A percentile compares a stretch with the other conserved stretches of the same genome.
These are phyloP conservation scores for Pheucticus melanocephalus DNA, from an alignment of 2,113 vertebrate genomes.

Conservation along the genomic window DNA sequence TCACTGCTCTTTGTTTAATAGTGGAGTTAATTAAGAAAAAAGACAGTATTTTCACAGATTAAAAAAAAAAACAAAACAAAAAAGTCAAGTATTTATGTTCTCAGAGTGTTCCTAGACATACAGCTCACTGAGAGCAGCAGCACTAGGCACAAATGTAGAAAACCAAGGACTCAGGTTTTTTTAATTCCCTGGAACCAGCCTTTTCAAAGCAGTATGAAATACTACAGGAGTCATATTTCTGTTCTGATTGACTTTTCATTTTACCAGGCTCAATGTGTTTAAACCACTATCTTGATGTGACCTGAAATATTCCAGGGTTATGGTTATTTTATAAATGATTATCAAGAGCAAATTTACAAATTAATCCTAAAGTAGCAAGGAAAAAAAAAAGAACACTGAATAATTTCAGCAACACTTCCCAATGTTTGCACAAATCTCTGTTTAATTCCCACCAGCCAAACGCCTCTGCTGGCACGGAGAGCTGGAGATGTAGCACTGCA, in stretches of 20 bases:
- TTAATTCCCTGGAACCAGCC: not conserved
- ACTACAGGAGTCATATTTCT: not conserved
- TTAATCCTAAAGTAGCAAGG: constrained; percentile 39
- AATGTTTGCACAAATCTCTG: constrained; percentile 47
- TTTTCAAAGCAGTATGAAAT: not conserved
- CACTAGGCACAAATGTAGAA: not conserved
- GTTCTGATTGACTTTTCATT: constrained; percentile 29
- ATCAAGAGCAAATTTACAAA: constrained; percentile 56
- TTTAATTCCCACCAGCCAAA: constrained; percentile 30
- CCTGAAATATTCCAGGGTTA: constrained; percentile 2
- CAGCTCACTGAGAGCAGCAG: not conserved
- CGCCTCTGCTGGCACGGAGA: not conserved
- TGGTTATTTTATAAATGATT: constrained; percentile 36
- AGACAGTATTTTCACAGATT: not conserved
- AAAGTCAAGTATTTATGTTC: not conserved
- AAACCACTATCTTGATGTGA: not conserved
- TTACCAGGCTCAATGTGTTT: not conserved
- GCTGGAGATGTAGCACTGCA: not conserved
- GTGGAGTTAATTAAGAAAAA: not conserved
- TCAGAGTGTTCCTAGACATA: not conserved
- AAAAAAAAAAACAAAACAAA: not conserved
- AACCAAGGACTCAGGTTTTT: not conserved
- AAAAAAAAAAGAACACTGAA: not conserved
- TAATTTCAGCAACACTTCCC: not conserved
- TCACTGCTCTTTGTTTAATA: constrained; percentile 46